These are phyloP conservation scores for Epirrhoe tristata DNA, from an alignment of 2,888 invertebrate genomes.

Conservation along the genomic window DNA sequence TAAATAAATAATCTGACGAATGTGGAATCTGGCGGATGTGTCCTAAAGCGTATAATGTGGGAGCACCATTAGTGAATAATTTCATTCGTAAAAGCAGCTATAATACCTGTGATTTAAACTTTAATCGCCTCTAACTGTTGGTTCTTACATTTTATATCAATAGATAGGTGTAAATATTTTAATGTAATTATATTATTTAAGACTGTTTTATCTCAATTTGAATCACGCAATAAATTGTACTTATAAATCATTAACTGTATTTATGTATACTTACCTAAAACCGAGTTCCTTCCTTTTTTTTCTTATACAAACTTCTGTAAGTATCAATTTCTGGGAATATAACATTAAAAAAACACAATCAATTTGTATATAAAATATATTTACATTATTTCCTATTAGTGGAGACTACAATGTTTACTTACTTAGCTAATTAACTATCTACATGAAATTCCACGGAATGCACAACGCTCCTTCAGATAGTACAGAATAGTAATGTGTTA, in stretches of 20 bases:
- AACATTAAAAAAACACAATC: background rate
- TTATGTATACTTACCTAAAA: constrained; percentile 6
- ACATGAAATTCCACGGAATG: constrained; percentile 96
- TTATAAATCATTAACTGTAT: constrained; percentile 21
- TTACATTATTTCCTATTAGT: constrained; percentile 25
- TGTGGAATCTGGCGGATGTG: no score
- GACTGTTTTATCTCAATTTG: constrained; percentile 40
- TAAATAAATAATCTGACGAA: no score
- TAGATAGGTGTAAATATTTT: constrained; percentile 35
- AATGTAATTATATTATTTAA: constrained; percentile 38
- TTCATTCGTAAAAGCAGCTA: background rate
- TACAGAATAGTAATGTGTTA: constrained; percentile 96
- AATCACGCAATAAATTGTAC: constrained; percentile 49
- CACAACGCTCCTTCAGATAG: constrained; percentile 95
- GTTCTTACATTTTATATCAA: constrained; percentile 11
- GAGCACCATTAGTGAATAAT: background rate
- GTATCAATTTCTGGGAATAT: background rate
- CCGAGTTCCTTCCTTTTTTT: background rate
- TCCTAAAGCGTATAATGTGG: no score
- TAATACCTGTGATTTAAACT: constrained; percentile 12
- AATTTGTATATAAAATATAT: background rate
- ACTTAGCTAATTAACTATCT: constrained; percentile 42
- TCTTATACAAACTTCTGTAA: no score
- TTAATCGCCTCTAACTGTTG: constrained; percentile 5
- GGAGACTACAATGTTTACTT: constrained; percentile 22